Percentiles rank a stretch among this genome's conserved stretches.
phyloP scores from a whole-genome alignment of 2,797 vertebrate species.

The Chelmon rostratus region DNA sequence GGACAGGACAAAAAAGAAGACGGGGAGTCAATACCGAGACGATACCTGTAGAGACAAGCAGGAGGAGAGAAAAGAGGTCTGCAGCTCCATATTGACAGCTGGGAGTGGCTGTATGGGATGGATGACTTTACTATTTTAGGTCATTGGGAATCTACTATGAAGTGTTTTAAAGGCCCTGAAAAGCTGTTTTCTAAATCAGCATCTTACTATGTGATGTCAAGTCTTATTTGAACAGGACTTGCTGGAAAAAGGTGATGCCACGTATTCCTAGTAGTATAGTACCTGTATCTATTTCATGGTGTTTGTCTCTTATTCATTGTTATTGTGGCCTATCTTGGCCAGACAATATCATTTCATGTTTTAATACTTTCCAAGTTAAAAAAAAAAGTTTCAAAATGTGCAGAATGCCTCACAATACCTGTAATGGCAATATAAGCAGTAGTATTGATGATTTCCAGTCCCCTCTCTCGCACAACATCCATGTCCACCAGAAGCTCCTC shows the following conservation, averaged over 20 bases:
- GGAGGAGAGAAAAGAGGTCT: background rate
- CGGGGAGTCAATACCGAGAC: constrained; percentile 34
- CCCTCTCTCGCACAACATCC: constrained; percentile 91
- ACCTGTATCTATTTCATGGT: too few species aligned
- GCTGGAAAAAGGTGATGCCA: background rate
- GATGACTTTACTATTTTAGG: constrained; percentile 23
- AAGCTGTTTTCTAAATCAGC: background rate
- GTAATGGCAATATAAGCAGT: constrained; percentile 95
- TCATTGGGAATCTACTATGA: background rate
- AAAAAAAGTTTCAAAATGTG: background rate
- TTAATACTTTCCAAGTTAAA: background rate
- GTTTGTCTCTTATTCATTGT: background rate
- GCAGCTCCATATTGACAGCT: constrained; percentile 30
- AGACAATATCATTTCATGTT: background rate
- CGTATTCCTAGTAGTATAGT: too few species aligned
- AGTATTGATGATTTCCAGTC: constrained; percentile 95
- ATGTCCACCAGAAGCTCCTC: constrained; percentile 94
- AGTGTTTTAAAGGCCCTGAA: constrained; percentile 25
- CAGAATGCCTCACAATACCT: constrained; percentile 74
- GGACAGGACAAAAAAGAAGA: constrained; percentile 1
- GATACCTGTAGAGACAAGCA: background rate
- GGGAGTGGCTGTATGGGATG: background rate
- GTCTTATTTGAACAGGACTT: background rate
- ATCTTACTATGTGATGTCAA: background rate
- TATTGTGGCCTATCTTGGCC: background rate